Base-by-base conservation (phyloP, 2,888 invertebrate species). In the Ochlodes sylvanus region DNA sequence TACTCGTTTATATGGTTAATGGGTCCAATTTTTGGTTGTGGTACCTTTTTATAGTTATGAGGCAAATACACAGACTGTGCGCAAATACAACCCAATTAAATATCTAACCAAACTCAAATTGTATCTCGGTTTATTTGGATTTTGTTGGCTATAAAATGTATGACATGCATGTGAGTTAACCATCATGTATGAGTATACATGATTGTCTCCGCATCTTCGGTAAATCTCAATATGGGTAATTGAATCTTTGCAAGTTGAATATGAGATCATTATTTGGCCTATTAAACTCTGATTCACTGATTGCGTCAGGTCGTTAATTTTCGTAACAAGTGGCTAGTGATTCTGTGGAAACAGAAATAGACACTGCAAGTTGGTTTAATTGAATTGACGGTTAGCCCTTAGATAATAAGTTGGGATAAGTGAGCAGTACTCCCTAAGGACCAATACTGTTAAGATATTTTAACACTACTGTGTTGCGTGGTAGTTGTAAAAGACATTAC, bases 271-370 rank as follows among this genome's bases (percentile, higher is more conserved):
- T 70, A 72, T 69, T 69, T 70, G 69, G 62, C 62, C 70, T 72
- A 72, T 70, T 70, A 67, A 72, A 68, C 66, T 66, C 69, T 72
- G 72, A 72, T 72, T 72, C 70, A 72, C 70, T 66, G 70, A 71
- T 73, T 72, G 68, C 71, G 70, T 69, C 69, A 69, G 67, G 17
- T 56, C 63, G 27, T 67, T 71, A 70, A 71, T 72, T 71, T 61
- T 60, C 66, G 32, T 55, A 54, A 67, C 60, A 60, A 60, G 66
- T 66, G 54, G 54, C 42, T 32, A 66, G 66, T 60, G 32, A 60
- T 60, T 60, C 60, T 42, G 27, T 60, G 52, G 7, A 60, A 7
- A 32, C 42, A 66, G 42, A 60, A 54, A 66, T 44, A 66, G 58
- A 60, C 14, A 58, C 60, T 52, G 14, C 21, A 54, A 54, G 54